Base-by-base conservation (phyloP, 2,113 vertebrate genomes). In the Chaetura pelagica region DNA sequence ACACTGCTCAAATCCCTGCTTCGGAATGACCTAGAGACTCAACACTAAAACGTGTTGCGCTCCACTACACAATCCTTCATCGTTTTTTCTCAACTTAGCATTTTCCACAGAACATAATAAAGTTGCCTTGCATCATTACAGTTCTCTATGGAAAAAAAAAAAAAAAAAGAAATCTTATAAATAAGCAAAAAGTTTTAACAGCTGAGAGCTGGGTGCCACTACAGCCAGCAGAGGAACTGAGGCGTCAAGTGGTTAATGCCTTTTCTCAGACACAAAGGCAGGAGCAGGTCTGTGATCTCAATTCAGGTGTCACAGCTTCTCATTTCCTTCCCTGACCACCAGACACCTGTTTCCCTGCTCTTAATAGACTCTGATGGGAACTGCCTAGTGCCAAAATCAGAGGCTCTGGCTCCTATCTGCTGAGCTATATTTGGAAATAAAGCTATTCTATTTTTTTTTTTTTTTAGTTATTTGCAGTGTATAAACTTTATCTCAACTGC, bases 1-100 rank as follows among this genome's bases (percentile, higher is more conserved):
- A 95, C 76, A 74, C 88, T 22, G 18, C 92, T 95, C 88, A 96
- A 95, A 96, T 95, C 93, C 66, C 73, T 81, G 79, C 90, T 84
- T 95, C 92, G 75, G 86, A 93, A 92, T 90, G 92, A 96, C 96
- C 94, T 94, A 92, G 88, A 92, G 93, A 93, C 44, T 84, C 80
- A 40, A 81, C 2, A 9, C 76, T 81, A 64, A 84, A 40, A 95
- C 86, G 74, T 51, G 93, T 86, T 86, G 95, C 3, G 44, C 90
- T 96, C 57, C 79, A 75, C 93, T 95, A 78, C 94, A 82, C 88
- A 95, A 93, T 84, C 90, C 61, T 63, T 93, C 85, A 84, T 72
- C 4, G 0, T 21, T 90, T 94, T 95, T 84, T 92, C 83, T 86
- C 38, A 80, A 86, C 54, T 94, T 92, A 15, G 2, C 88, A 74